Conservation (phyloP, 2,797 vertebrate genomes). For the Lacerta bilineata region DNA sequence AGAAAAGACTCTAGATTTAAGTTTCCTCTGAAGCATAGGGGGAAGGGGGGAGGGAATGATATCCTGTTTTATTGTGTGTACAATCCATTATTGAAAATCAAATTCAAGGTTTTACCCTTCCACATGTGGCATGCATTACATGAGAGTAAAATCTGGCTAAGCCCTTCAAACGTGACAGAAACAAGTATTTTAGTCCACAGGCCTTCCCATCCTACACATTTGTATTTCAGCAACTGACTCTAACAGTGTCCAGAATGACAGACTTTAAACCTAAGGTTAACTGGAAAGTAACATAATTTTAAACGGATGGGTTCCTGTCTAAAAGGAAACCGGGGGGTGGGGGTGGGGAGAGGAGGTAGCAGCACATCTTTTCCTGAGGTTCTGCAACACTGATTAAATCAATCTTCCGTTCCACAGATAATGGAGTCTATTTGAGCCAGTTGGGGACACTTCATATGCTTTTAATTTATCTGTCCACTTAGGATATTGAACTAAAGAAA, state of each 20-base stretch:
- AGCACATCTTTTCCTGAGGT: conserved; percentile 13
- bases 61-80: conserved; percentile 56
- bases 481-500: background rate
- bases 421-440: background rate
- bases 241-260: conserved; percentile 61
- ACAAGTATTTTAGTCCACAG: conserved; percentile 73
- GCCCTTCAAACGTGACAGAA: conserved; percentile 71
- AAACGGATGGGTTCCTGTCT: conserved; percentile 36
- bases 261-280: conserved; percentile 43
- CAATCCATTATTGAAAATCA: conserved; percentile 63
- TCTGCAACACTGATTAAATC: background rate
- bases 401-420: background rate
- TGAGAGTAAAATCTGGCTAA: conserved; percentile 62
- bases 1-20: background rate
- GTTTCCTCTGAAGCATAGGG: conserved; percentile 43
- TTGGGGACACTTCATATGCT: background rate
- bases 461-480: background rate
- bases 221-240: conserved; percentile 63
- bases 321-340: conserved; percentile 11
- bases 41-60: conserved; percentile 10
- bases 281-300: conserved; percentile 39
- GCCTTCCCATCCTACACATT: conserved; percentile 66
- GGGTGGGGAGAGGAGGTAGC: no score
- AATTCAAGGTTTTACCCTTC: conserved; percentile 57
- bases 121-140: conserved; percentile 66